Evolutionary conservation across 2,888 invertebrate genomes (phyloP), one percentile per base, ranked within the genome.

Genomic region (Daptonema setosum): DNA sequence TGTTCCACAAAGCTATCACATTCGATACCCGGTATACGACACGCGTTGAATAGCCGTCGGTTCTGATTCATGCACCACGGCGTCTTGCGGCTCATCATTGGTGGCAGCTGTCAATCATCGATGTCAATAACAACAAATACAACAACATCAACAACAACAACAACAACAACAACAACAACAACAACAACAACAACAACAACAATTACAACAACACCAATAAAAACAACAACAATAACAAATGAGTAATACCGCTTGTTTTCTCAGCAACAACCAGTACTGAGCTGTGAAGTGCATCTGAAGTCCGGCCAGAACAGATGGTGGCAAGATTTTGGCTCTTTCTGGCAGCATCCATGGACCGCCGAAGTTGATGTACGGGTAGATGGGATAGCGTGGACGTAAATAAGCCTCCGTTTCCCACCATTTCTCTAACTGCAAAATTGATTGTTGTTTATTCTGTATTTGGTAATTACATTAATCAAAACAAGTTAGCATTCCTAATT

Each of bases 41-140:
- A 66, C 0, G 78, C 75, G 53, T 76, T 78, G 65, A 74, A 79
- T 55, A 79, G 72, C 2, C 73, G 67, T 50, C 73, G 72, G 61
- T 75, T 78, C 64, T 77, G 69, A 1, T 70, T 64, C 65, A 78
- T 77, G 3, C 75, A 73, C 66, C 76, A 74, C 1, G 73, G 63
- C 25, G 58, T 59, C 1, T 63, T 64, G 1, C 65, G 60, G 2
- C 62, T 63, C 35, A 57, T 59, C 30, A 62, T 61, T 1, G 63
- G 57, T 28, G 65, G 63, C 52, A 61, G 14, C 52, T 25, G 22
- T 50, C 41, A n/a, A 14, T 5, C 28, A 28, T 24, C 29, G 17
- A 56, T 20, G 3, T n/a, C 22, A 17, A 2, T 24, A n/a, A n/a
- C n/a, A n/a, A n/a, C n/a, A n/a, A n/a, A n/a, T n/a, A n/a, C n/a